These are phyloP conservation scores for Tigriopus japonicus DNA, from an alignment of 1,140 invertebrate species.

Conservation along the genomic window DNA sequence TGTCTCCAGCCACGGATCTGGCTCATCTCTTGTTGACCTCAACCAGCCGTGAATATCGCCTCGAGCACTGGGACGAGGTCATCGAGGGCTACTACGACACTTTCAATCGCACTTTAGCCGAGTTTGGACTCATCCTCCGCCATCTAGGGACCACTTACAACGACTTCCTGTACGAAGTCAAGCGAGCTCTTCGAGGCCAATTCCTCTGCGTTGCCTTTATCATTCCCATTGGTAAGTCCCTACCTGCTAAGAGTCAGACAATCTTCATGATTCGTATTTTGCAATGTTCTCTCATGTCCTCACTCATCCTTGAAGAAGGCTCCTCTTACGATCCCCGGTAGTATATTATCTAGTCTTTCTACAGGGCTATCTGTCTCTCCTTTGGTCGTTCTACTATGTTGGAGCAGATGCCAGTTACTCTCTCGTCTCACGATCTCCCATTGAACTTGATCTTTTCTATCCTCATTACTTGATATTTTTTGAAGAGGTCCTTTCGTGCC, in stretches of 20 bases:
- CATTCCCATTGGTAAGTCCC: constrained; percentile 9
- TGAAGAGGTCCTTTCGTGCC: no score
- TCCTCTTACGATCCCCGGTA: no score
- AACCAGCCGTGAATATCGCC: not conserved
- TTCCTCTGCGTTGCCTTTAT: constrained; percentile 12
- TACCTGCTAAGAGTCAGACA: no score
- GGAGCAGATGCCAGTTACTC: no score
- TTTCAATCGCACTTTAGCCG: constrained; percentile 3
- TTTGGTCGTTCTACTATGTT: no score
- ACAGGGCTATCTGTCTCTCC: no score
- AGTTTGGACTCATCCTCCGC: constrained; percentile 9
- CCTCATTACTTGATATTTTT: no score
- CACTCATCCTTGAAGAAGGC: no score
- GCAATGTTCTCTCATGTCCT: not conserved
- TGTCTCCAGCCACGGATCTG: constrained; percentile 7
- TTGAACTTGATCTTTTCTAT: no score
- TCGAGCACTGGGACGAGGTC: constrained; percentile 7
- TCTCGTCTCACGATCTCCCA: no score
- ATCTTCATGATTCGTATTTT: not conserved
- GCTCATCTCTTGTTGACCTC: constrained; percentile 9
- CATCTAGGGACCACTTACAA: constrained; percentile 11
- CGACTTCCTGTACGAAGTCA: constrained; percentile 10
- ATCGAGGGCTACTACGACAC: constrained; percentile 10
- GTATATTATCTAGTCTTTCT: no score
- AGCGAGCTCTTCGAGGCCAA: constrained; percentile 6